Percentiles rank a stretch among this genome's conserved stretches.
These are phyloP conservation scores for Eudyptes chrysolophus DNA, from an alignment of 2,113 vertebrate species.

Conservation along the genomic window DNA sequence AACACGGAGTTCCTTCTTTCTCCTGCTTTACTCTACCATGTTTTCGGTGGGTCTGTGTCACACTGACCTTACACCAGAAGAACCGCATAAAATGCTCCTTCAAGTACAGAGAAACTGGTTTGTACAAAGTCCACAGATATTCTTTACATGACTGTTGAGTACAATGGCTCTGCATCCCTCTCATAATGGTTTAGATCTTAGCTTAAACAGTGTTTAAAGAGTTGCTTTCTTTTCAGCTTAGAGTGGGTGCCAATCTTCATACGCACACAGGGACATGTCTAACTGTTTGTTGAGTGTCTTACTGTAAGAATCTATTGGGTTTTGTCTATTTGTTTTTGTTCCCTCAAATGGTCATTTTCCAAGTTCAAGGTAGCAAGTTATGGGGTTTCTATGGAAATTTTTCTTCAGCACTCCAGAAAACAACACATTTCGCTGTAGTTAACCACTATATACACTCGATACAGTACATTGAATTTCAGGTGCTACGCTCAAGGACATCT, in stretches of 20 bases:
- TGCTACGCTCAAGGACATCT: conserved; percentile 16
- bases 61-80: background rate
- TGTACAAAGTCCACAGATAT: background rate
- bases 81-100: background rate
- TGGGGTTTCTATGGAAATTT: conserved; percentile 17
- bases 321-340: background rate
- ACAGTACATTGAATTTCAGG: conserved; percentile 12
- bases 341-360: conserved; percentile 25
- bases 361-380: conserved; percentile 22
- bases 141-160: background rate
- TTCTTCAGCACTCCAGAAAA: background rate
- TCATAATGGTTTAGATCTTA: background rate
- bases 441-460: background rate
- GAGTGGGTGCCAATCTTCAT: conserved; percentile 12
- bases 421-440: background rate
- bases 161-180: background rate
- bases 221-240: conserved; percentile 37
- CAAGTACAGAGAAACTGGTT: background rate
- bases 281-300: conserved; percentile 28
- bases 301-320: background rate
- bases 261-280: background rate
- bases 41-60: background rate
- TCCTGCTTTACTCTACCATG: background rate
- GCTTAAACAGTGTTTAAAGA: background rate
- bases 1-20: background rate